Evolutionary conservation across 2,113 vertebrate genomes (phyloP).

Genomic region (Tachuris rubrigastra): DNA sequence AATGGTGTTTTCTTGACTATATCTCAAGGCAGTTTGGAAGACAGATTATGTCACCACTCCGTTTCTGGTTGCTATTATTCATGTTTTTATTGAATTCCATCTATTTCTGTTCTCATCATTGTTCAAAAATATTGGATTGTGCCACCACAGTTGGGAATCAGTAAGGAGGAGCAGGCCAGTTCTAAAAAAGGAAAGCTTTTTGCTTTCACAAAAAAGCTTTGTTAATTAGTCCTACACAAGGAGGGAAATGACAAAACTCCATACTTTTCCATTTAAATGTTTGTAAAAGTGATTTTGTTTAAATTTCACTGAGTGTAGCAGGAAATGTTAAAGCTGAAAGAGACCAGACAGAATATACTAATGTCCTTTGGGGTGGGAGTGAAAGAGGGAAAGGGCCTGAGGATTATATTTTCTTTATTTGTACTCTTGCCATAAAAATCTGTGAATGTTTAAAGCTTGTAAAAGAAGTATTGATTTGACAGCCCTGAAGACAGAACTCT

Average conservation of each 20-base stretch:
- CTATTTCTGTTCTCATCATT: constrained; percentile 70
- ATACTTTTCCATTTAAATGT: constrained; percentile 50
- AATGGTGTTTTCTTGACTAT: constrained; percentile 14
- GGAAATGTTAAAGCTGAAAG: constrained; percentile 58
- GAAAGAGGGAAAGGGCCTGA: not conserved
- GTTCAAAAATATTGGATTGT: constrained; percentile 61
- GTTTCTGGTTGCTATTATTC: constrained; percentile 54
- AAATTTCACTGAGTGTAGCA: constrained; percentile 57
- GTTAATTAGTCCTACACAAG: constrained; percentile 40
- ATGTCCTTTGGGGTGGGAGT: not conserved
- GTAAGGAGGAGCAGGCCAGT: constrained; percentile 26
- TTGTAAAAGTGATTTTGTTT: constrained; percentile 63
- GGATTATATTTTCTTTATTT: constrained; percentile 14
- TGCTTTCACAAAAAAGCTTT: constrained; percentile 52
- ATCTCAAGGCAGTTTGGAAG: constrained; percentile 40
- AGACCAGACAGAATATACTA: constrained; percentile 17
- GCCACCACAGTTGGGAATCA: constrained; percentile 59
- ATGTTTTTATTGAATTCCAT: constrained; percentile 49
- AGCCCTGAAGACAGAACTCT: not conserved
- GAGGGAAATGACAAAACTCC: constrained; percentile 53
- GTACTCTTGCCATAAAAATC: not conserved
- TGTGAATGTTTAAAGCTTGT: not conserved
- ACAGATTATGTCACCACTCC: constrained; percentile 42
- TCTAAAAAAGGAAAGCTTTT: constrained; percentile 65
- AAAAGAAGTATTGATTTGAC: not conserved